Conservation (phyloP, 2,113 vertebrate species). For the Hystrix brachyura region DNA sequence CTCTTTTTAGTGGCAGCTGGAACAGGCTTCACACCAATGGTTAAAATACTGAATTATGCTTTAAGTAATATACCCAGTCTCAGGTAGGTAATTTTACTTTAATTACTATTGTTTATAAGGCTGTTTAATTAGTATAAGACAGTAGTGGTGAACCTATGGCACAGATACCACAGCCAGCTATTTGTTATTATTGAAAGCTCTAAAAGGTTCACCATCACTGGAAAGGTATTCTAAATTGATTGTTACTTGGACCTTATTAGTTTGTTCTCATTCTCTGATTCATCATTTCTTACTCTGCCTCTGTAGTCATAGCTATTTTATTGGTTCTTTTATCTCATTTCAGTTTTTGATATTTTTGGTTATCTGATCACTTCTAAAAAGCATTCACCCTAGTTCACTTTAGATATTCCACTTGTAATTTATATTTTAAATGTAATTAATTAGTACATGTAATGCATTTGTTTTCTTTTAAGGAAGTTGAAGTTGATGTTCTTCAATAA, state of each 20-base stretch:
- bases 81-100: constrained; percentile 88
- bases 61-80: constrained; percentile 88
- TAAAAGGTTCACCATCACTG: not conserved
- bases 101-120: constrained; percentile 28
- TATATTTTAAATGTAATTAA: constrained; percentile 58
- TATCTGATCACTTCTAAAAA: constrained; percentile 33
- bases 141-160: not conserved
- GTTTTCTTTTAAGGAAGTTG: constrained; percentile 87
- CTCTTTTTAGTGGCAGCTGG: constrained; percentile 96
- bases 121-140: constrained; percentile 32
- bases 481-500: constrained; percentile 97
- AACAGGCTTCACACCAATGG: constrained; percentile 98
- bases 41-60: constrained; percentile 91
- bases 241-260: not conserved
- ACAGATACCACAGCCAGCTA: not conserved
- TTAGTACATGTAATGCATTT: constrained; percentile 31
- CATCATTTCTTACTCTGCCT: constrained; percentile 5
- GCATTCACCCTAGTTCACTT: not conserved
- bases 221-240: not conserved
- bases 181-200: not conserved
- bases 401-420: not conserved
- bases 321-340: constrained; percentile 30
- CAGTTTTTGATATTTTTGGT: constrained; percentile 17
- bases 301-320: not conserved
- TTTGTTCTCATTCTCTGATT: not conserved